These are phyloP conservation scores for Manis javanica DNA, from an alignment of 2,797 vertebrate genomes.

Conservation along the genomic window DNA sequence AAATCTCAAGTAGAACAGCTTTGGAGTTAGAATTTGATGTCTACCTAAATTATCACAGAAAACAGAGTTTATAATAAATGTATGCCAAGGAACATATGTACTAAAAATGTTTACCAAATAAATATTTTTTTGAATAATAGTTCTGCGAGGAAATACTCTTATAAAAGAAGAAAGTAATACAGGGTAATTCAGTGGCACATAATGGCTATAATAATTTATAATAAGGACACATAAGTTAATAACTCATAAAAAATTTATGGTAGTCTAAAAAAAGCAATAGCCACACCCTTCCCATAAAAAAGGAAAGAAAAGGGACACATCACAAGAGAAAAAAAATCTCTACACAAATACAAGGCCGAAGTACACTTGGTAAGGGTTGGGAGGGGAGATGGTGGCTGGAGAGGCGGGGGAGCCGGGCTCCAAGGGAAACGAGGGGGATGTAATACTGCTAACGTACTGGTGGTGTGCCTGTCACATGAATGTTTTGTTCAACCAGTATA, in stretches of 20 bases:
- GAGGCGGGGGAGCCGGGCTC: background rate
- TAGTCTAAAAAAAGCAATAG: background rate
- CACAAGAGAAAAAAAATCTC: background rate
- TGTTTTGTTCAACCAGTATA: background rate
- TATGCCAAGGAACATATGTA: background rate
- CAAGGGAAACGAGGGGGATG: background rate
- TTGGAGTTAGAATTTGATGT: background rate
- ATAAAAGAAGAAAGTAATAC: background rate
- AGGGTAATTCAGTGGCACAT: background rate
- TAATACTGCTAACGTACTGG: background rate
- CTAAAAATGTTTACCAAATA: background rate
- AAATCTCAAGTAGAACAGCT: background rate
- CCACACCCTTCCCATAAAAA: background rate
- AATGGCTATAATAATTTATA: background rate
- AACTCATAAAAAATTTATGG: background rate
- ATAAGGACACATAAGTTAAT: background rate
- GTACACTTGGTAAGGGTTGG: background rate
- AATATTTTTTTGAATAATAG: background rate
- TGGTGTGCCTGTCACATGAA: background rate
- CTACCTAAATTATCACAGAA: background rate
- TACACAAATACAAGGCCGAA: background rate
- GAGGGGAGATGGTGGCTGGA: background rate
- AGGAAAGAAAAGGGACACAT: background rate
- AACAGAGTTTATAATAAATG: background rate
- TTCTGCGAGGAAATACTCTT: background rate